phyloP scores from a whole-genome alignment of 2,113 vertebrate genomes.

The Cephalopholis sonnerati region DNA sequence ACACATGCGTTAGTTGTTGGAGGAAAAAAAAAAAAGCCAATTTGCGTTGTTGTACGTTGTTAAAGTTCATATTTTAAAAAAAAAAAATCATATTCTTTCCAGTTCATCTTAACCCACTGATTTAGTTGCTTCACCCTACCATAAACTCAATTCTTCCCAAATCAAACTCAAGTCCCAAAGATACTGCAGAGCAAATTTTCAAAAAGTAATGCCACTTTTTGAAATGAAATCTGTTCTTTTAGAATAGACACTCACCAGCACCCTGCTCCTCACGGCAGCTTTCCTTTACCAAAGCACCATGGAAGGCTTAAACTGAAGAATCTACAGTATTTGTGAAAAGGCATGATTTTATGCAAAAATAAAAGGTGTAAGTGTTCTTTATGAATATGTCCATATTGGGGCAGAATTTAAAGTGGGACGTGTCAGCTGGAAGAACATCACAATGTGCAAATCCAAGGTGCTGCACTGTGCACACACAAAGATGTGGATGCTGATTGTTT shows the following conservation, averaged over 20 bases:
- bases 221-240: background rate
- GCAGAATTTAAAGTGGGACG: background rate
- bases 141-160: background rate
- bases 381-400: background rate
- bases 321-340: background rate
- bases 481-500: background rate
- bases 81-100: no score
- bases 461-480: background rate
- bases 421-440: background rate
- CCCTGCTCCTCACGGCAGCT: background rate
- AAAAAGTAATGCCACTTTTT: background rate
- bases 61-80: no score
- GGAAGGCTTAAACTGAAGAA: background rate
- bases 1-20: no score
- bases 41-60: no score
- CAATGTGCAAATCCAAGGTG: background rate
- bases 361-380: background rate
- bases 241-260: no score
- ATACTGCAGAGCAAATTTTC: background rate
- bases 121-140: background rate
- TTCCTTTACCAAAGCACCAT: background rate
- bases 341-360: background rate
- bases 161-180: background rate
- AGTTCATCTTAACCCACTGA: background rate
- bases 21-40: no score